A percentile compares a stretch with the other conserved stretches of the same genome.
Evolutionary conservation across 2,888 invertebrate genomes (phyloP).

Genomic region (Tenthredo amoena): DNA sequence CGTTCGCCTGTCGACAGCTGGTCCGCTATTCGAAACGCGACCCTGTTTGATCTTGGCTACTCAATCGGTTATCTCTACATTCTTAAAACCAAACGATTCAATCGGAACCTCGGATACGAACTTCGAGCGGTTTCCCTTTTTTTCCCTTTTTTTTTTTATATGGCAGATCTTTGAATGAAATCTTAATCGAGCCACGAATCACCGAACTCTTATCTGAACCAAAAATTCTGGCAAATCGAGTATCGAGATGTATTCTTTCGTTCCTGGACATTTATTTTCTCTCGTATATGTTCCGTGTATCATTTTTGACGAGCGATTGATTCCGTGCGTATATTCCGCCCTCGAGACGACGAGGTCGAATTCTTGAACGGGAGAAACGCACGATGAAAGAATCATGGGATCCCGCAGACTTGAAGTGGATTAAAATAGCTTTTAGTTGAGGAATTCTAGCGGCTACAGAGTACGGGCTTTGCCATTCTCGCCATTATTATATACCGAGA

Average conservation of each 20-base stretch:
- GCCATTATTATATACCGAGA: conserved; percentile 19
- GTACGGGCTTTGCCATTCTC: conserved; percentile 6
- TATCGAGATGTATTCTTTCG: not conserved
- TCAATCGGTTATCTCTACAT: conserved; percentile 29
- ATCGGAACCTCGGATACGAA: not conserved
- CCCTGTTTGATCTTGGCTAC: conserved; percentile 8
- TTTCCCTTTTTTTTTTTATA: not conserved
- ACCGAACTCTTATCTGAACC: not conserved
- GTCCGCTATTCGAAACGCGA: conserved; percentile 30
- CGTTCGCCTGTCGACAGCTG: conserved; percentile 24
- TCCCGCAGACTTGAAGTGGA: not conserved
- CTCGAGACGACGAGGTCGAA: not conserved
- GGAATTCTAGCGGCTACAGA: not conserved
- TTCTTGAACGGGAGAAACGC: not conserved
- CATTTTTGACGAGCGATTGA: not conserved
- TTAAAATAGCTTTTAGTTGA: not conserved
- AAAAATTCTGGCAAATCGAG: not conserved
- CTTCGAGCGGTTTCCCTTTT: not conserved
- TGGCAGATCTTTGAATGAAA: not conserved
- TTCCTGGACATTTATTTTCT: not conserved
- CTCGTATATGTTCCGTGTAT: too few species aligned
- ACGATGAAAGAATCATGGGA: not conserved
- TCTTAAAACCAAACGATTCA: not conserved
- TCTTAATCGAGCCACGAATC: not conserved
- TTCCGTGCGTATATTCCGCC: not conserved